Conservation (phyloP, 2,113 vertebrate species). For the Hypocryptadius cinnamomeus region DNA sequence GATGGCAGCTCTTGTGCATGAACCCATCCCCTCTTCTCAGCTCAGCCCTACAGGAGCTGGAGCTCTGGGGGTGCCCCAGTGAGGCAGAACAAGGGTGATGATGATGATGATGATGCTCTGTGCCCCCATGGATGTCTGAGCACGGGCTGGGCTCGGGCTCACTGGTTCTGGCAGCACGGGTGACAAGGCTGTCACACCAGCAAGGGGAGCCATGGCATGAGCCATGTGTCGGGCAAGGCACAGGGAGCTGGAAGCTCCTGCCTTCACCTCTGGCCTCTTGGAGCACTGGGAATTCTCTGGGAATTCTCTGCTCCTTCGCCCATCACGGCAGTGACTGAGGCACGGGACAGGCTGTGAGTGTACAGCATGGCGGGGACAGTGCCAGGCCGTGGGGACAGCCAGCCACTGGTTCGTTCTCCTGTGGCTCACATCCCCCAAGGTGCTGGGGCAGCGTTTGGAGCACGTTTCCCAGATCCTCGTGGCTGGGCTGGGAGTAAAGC, state of each 20-base stretch:
- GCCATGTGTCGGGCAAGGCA: rapidly evolving
- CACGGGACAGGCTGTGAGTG: background rate
- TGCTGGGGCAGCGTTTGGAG: background rate
- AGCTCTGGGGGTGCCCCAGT: background rate
- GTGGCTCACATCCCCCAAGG: background rate
- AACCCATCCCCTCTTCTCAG: too few relatives aligned
- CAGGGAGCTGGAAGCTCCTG: rapidly evolving
- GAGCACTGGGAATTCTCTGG: rapidly evolving
- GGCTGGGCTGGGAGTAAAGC: background rate
- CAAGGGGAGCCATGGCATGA: rapidly evolving
- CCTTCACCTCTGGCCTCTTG: background rate
- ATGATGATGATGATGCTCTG: background rate
- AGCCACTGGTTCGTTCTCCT: rapidly evolving
- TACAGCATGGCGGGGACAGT: rapidly evolving
- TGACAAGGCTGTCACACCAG: background rate
- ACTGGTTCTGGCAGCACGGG: background rate
- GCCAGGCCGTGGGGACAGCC: background rate
- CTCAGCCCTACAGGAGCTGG: rapidly evolving
- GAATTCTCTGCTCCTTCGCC: background rate
- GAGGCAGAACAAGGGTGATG: background rate
- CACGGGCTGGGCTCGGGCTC: rapidly evolving
- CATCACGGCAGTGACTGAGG: rapidly evolving
- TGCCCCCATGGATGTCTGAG: background rate
- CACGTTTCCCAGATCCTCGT: background rate
- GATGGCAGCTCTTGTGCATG: rapidly evolving